A percentile compares a stretch with the other conserved stretches of the same genome.
Conservation (phyloP, 2,113 vertebrate genomes). For the Furnarius figulus region DNA sequence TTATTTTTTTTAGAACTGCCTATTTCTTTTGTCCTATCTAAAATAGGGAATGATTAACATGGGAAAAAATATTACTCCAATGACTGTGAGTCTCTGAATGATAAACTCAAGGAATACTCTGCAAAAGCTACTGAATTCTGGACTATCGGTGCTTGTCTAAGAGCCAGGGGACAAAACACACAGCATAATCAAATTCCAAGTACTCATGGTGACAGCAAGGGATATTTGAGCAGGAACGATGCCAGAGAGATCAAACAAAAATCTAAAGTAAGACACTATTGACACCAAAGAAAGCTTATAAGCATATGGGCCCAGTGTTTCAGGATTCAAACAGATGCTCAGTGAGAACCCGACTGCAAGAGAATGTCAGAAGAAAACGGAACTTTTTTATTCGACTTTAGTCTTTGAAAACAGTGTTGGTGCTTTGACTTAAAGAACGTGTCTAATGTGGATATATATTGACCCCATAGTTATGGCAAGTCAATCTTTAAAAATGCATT, state of each 20-base stretch:
- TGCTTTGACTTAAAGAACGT: background rate
- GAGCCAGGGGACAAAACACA: background rate
- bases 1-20: background rate
- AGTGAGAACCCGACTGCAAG: background rate
- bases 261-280: background rate
- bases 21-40: background rate
- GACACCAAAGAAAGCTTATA: background rate
- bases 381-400: background rate
- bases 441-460: background rate
- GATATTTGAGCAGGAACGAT: background rate
- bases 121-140: background rate
- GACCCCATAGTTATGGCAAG: background rate
- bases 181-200: background rate
- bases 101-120: background rate
- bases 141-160: background rate
- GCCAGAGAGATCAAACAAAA: constrained; percentile 9
- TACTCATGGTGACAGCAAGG: background rate
- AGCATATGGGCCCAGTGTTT: background rate
- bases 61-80: background rate
- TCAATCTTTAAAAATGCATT: background rate
- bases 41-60: background rate
- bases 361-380: background rate
- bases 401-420: background rate
- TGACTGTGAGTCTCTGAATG: background rate
- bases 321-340: background rate